phyloP scores from a whole-genome alignment of 2,113 vertebrate genomes.

The Planiliza haematocheilus region DNA sequence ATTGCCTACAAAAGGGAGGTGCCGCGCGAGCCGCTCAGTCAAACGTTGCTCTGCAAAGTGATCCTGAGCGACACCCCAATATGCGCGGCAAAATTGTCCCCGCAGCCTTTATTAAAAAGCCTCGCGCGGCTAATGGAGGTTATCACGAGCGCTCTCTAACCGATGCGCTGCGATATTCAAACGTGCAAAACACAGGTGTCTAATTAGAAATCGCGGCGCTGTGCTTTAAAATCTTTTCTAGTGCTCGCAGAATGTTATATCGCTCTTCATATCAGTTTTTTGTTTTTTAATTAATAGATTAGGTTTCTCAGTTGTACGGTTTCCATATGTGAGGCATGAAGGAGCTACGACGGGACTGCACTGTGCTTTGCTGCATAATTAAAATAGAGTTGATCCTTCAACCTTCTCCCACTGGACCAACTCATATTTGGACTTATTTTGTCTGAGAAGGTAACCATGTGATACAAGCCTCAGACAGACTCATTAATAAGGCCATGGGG shows the following conservation, averaged over 20 bases:
- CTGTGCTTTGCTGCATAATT: not conserved
- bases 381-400: not conserved
- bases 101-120: conserved; percentile 64
- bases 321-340: not conserved
- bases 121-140: conserved; percentile 52
- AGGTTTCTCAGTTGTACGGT: no score
- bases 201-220: conserved; percentile 18
- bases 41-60: conserved; percentile 64
- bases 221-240: not conserved
- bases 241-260: no score
- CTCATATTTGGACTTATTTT: not conserved
- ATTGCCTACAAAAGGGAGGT: conserved; percentile 73
- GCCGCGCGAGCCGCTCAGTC: conserved; percentile 46
- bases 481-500: not conserved
- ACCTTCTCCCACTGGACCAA: not conserved
- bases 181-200: not conserved
- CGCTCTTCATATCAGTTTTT: no score
- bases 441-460: not conserved
- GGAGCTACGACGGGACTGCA: no score
- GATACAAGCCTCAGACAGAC: no score
- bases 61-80: conserved; percentile 41
- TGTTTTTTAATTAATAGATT: no score
- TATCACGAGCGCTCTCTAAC: conserved; percentile 13
- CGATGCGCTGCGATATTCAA: conserved; percentile 6
- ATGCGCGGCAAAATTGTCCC: conserved; percentile 37